Evolutionary conservation across 2,113 vertebrate species (phyloP), one percentile per base, ranked within the genome.

Genomic region (Nothoprocta perdicaria): DNA sequence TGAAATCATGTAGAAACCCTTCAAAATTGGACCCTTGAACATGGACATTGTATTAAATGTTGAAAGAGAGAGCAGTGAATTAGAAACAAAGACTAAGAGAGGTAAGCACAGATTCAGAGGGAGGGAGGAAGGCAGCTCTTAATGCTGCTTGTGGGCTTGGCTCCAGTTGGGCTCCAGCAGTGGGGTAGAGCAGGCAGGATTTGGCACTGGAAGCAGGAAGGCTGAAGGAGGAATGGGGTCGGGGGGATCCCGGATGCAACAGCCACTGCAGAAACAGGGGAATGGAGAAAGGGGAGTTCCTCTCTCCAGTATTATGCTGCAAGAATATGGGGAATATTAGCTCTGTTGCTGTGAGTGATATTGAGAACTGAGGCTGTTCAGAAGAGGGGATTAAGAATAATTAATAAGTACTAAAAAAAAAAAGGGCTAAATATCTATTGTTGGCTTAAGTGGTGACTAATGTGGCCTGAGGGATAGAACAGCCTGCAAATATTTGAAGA

Each of bases 361-460:
- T 0, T 95, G 77, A 85, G 74, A 90, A 90, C 38, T 73, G 2
- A 1, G 40, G 80, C 80, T 81, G 35, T 93, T 88, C 78, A 82
- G 80, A 83, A 33, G 14, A 88, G 31, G 41, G 71, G 63, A 95
- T 94, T 95, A 93, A 87, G 84, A 74, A 45, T 71, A 92, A 93
- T 93, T 95, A 95, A 65, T 0, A 0, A 86, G 8, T 81, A n/a
- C 58, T 86, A 84, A 86, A 79, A 50, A 84, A 86, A 79, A 50
- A 89, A 92, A 72, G 45, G 18, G 35, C 43, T 86, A 81, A 92
- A 90, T 69, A 50, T 58, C 40, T 79, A 15, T 69, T 61, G 62
- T 93, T 92, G 88, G 57, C n/a, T 90, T 95, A 92, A 95, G 76
- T 82, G 80, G 65, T 90, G 71, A 73, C 77, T 88, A 84, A 90